Evolutionary conservation across 2,113 vertebrate species (phyloP).

Genomic region (Rhinopithecus roxellana): DNA sequence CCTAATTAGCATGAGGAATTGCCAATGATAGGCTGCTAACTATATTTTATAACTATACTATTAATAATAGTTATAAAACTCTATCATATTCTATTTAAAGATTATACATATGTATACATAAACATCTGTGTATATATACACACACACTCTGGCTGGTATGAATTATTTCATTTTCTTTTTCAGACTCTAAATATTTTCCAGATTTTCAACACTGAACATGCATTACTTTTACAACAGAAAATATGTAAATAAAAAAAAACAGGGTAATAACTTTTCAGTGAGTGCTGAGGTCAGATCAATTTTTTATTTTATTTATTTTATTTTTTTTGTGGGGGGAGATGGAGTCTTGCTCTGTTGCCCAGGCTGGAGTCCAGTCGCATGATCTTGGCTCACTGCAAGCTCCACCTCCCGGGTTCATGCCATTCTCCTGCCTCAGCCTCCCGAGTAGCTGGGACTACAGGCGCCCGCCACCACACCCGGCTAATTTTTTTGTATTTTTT

Average conservation of each 20-base stretch:
- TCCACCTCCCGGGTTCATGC: too few relatives aligned
- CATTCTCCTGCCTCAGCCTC: too few relatives aligned
- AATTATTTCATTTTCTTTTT: conserved; percentile 44
- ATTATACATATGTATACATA: neutral
- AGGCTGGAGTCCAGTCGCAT: too few relatives aligned
- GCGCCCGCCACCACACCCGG: accelerated
- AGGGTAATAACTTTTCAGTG: neutral
- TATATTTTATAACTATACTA: neutral
- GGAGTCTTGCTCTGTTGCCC: too few relatives aligned
- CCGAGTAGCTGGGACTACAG: too few relatives aligned
- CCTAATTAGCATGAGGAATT: neutral
- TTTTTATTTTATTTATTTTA: neutral
- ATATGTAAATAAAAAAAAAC: neutral
- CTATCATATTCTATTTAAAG: neutral
- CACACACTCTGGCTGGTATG: neutral
- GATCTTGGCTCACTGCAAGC: too few relatives aligned
- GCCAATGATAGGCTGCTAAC: neutral
- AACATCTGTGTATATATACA: neutral
- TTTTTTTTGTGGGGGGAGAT: too few relatives aligned
- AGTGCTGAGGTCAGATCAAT: neutral
- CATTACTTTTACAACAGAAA: conserved; percentile 9
- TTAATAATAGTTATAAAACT: neutral
- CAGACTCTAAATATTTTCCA: neutral
- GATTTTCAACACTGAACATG: neutral
- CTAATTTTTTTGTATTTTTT: too few relatives aligned